These are phyloP conservation scores for Sebastes hubbsi DNA, from an alignment of 2,797 vertebrate genomes.

Conservation along the genomic window DNA sequence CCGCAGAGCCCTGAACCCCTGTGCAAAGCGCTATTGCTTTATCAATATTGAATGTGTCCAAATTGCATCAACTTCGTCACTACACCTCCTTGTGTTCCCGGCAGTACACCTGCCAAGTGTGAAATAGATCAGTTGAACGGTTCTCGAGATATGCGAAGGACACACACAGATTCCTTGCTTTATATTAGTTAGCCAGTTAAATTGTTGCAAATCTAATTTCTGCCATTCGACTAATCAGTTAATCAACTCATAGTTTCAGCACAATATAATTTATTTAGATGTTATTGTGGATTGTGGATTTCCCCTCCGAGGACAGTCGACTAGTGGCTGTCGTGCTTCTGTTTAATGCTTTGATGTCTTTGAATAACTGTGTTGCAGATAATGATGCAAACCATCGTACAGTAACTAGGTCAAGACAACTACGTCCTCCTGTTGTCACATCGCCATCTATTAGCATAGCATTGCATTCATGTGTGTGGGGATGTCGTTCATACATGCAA, in stretches of 20 bases:
- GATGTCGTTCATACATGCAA: not conserved
- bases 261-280: not conserved
- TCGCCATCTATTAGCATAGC: not conserved
- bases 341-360: slow-evolving; percentile 49
- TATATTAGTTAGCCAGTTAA: not conserved
- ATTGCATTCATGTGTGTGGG: not conserved
- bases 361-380: slow-evolving; percentile 34
- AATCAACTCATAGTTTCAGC: not conserved
- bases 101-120: not conserved
- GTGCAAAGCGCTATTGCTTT: not conserved
- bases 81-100: not conserved
- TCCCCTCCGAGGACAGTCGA: not conserved
- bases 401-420: slow-evolving; percentile 54
- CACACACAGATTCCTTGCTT: not conserved
- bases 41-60: not conserved
- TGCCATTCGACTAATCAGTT: not conserved
- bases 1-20: not conserved
- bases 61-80: not conserved
- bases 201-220: not conserved
- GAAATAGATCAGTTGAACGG: not conserved
- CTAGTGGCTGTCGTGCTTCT: slow-evolving; percentile 6
- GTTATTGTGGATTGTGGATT: not conserved
- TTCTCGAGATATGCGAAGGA: not conserved
- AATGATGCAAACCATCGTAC: slow-evolving; percentile 48
- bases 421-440: slow-evolving; percentile 17